These are phyloP conservation scores for Scaptomyza montana DNA, from an alignment of 1,140 invertebrate genomes.

Conservation along the genomic window DNA sequence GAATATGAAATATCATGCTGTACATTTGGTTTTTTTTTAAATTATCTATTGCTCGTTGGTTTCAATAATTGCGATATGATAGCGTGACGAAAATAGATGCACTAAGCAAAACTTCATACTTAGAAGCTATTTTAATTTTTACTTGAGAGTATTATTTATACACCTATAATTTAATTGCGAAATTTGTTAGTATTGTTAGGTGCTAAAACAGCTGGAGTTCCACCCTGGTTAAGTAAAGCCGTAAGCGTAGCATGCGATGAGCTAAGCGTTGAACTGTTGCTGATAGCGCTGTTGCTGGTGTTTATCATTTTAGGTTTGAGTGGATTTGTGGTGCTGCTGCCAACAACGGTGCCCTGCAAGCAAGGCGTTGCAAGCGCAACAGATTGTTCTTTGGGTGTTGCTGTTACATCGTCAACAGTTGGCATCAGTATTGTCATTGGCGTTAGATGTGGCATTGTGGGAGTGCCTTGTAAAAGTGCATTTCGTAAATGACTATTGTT, in stretches of 20 bases:
- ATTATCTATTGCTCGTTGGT: constrained; percentile 1
- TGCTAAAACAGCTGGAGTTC: constrained; percentile 23
- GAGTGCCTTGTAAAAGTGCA: constrained; percentile 24
- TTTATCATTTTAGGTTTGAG: constrained; percentile 45
- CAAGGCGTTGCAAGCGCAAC: constrained; percentile 49
- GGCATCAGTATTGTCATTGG: constrained; percentile 3
- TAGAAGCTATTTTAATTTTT: constrained; percentile 6
- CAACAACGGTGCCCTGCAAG: constrained; percentile 61
- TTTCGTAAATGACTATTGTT: constrained; percentile 22
- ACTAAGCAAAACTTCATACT: background rate
- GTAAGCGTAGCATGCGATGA: constrained; percentile 81
- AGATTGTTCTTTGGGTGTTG: constrained; percentile 45
- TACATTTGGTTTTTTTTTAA: background rate
- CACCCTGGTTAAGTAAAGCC: constrained; percentile 70
- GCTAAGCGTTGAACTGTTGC: constrained; percentile 67
- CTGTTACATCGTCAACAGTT: constrained; percentile 19
- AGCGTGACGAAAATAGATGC: constrained; percentile 4
- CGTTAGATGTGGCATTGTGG: constrained; percentile 12
- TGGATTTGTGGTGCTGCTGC: constrained; percentile 53
- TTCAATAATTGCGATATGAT: constrained; percentile 11
- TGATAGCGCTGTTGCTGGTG: constrained; percentile 16
- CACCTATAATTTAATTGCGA: background rate
- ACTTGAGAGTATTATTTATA: constrained; percentile 2
- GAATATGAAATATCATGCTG: constrained; percentile 2
- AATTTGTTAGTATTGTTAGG: constrained; percentile 45